phyloP scores from a whole-genome alignment of 2,888 invertebrate species.

The Galerucella pusilla region DNA sequence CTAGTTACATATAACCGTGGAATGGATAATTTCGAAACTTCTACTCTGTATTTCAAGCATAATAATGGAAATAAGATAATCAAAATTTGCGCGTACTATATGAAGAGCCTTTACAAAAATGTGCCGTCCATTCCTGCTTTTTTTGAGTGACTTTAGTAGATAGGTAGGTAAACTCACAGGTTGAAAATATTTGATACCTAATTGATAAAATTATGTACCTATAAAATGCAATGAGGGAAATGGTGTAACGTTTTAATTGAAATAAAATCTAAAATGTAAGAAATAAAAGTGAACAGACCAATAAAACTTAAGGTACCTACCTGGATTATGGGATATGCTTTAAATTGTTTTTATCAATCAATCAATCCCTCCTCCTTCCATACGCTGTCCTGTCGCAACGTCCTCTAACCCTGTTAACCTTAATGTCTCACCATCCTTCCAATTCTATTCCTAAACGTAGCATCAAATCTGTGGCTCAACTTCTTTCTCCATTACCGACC shows the following conservation, averaged over 20 bases:
- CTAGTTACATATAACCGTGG: conserved; percentile 68
- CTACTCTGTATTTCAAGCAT: conserved; percentile 67
- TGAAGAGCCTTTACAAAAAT: conserved; percentile 40
- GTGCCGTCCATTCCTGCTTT: conserved; percentile 1
- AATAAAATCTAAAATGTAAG: neutral
- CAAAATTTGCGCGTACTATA: conserved; percentile 62
- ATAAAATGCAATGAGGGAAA: neutral
- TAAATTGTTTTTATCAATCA: too few relatives aligned
- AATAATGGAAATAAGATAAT: conserved; percentile 67
- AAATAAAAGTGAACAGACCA: neutral
- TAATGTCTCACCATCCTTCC: too few relatives aligned
- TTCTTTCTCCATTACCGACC: too few relatives aligned
- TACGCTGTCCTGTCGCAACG: too few relatives aligned
- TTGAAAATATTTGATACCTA: neutral
- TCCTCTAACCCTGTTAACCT: too few relatives aligned
- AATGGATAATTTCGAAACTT: conserved; percentile 68
- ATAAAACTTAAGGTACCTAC: neutral
- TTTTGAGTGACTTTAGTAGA: conserved; percentile 3
- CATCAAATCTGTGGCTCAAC: too few relatives aligned
- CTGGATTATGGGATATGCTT: too few relatives aligned
- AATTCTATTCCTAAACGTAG: too few relatives aligned
- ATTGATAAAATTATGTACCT: neutral
- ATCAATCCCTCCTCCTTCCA: too few relatives aligned
- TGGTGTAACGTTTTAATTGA: conserved; percentile 4
- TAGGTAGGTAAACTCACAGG: neutral